A percentile compares a stretch with the other conserved stretches of the same genome.
phyloP scores from a whole-genome alignment of 2,888 invertebrate genomes.

The Neocrepidodera transversa region DNA sequence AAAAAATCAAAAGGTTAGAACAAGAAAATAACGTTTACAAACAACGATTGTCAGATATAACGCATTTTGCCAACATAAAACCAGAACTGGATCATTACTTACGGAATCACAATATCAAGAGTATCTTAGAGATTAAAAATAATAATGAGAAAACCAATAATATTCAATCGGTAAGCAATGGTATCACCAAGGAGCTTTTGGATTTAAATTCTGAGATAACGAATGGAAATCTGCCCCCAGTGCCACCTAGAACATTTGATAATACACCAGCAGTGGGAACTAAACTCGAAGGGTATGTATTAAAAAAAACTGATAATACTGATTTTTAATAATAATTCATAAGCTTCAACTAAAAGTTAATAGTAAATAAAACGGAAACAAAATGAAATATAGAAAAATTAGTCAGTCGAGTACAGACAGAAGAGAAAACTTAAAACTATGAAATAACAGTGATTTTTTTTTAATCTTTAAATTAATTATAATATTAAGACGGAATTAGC shows the following conservation, averaged over 20 bases:
- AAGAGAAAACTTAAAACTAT: too few relatives aligned
- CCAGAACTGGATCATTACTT: constrained; percentile 63
- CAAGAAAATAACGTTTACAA: constrained; percentile 84
- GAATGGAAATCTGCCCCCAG: constrained; percentile 59
- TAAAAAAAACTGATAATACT: too few relatives aligned
- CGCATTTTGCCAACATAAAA: constrained; percentile 63
- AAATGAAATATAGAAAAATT: too few relatives aligned
- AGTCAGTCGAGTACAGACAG: too few relatives aligned
- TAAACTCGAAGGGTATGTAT: constrained; percentile 70
- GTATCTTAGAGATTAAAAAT: constrained; percentile 59
- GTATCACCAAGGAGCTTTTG: constrained; percentile 48
- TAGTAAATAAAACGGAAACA: too few relatives aligned
- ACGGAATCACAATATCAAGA: constrained; percentile 62
- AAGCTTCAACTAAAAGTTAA: too few relatives aligned
- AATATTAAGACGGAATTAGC: too few relatives aligned
- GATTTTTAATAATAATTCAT: too few relatives aligned
- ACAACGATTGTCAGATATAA: constrained; percentile 76
- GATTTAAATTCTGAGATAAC: constrained; percentile 52
- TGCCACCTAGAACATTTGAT: constrained; percentile 62
- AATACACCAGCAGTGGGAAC: constrained; percentile 73
- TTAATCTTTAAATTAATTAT: too few relatives aligned
- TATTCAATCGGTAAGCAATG: constrained; percentile 32
- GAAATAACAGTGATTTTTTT: too few relatives aligned
- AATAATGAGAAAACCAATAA: constrained; percentile 17
- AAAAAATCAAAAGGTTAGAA: constrained; percentile 87